Base-by-base conservation (phyloP, 2,113 vertebrate genomes). In the Hoplias malabaricus region DNA sequence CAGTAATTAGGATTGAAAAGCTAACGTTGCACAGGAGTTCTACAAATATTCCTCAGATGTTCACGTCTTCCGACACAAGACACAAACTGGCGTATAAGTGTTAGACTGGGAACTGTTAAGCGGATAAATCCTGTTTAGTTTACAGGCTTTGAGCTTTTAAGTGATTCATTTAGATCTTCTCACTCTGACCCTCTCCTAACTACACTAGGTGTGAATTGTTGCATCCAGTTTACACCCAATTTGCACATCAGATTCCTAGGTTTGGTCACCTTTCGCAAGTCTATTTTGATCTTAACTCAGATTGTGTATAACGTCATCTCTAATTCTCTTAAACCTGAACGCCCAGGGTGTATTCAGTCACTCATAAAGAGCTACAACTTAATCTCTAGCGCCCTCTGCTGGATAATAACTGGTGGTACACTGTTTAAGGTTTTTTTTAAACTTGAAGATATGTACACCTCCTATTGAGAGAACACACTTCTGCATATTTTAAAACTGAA, bases 311-410 rank as follows among this genome's bases (percentile, higher is more conserved):
- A 11, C 40, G 42, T 63, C 29, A 65, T 8, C 31, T 38, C 8
- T 73, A 9, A 21, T 42, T 29, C 10, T 59, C 13, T 73, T 21
- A 63, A 50, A 31, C 33, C 9, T 21, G n/a, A 48, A 29, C 6
- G 72, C 3, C 21, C 59, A 29, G 33, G n/a, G 40, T 23, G 5
- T 23, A n/a, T 43, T 3, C 13, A n/a, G 3, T 25, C 5, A 1
- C 0, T 1, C 2, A 25, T 48, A 1, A 38, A 29, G n/a, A 8
- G 10, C 14, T 33, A 79, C 59, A 13, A 9, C 2, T 29, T 27
- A 13, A 23, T 63, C 66, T 87, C 46, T 89, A 83, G 80, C 78
- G 73, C 75, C 82, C 83, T 72, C 89, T 89, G 75, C 77, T 81
- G 90, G 85, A 74, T 0, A 0, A 0, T 2, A 54, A 1, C 27